Evolutionary conservation across 53 echinoderm and acorn worm species (phyloP).

Genomic region (Echinarachnius parma): DNA sequence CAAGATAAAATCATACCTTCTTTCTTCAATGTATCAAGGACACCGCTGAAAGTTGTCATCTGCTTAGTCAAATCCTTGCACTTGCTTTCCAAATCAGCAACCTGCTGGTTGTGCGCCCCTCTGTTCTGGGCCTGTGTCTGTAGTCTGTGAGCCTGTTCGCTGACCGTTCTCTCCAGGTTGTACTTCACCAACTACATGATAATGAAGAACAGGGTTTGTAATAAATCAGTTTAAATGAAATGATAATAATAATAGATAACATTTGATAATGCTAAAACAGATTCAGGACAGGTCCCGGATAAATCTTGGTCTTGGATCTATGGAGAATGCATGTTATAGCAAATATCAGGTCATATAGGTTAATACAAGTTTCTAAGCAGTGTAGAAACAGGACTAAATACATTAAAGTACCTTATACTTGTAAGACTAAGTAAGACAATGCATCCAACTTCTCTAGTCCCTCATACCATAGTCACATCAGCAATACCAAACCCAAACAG

Average conservation of each 20-base stretch:
- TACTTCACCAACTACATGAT: slow-evolving; percentile 70
- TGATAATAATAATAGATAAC: background rate
- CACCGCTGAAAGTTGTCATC: slow-evolving; percentile 34
- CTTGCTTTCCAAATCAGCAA: slow-evolving; percentile 49
- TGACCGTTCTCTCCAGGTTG: slow-evolving; percentile 71
- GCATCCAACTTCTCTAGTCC: too few species aligned
- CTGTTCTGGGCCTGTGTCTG: slow-evolving; percentile 65
- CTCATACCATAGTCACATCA: too few species aligned
- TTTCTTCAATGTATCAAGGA: slow-evolving; percentile 42
- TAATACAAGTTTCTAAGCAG: too few species aligned
- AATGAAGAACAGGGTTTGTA: background rate
- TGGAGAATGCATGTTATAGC: too few species aligned
- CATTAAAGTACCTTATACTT: too few species aligned
- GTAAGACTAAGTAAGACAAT: too few species aligned
- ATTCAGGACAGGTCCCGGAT: too few species aligned
- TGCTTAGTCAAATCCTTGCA: slow-evolving; percentile 49
- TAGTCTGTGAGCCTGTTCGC: slow-evolving; percentile 74
- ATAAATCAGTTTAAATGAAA: background rate
- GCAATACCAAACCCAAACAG: too few species aligned
- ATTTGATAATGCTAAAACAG: too few species aligned
- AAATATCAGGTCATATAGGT: too few species aligned
- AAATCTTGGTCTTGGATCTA: too few species aligned
- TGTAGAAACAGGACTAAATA: too few species aligned
- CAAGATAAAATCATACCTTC: slow-evolving; percentile 56
- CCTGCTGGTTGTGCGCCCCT: slow-evolving; percentile 57